Evolutionary conservation across 2,888 invertebrate species (phyloP), one percentile per base, ranked within the genome.

Genomic region (Folsomia candida): DNA sequence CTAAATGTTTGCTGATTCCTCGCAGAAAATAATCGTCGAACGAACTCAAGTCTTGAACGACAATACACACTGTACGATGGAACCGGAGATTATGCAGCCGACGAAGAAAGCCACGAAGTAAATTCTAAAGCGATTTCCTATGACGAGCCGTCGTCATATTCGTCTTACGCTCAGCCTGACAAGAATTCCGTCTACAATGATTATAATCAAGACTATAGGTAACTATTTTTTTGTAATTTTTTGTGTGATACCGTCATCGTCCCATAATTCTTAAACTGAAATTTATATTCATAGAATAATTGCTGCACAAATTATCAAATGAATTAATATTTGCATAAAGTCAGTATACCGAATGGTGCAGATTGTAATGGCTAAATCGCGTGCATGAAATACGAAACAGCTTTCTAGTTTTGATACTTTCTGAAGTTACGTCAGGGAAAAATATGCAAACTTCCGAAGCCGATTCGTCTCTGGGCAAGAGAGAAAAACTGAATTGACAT

Each of bases 51-150:
- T 83, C 85, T 92, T 81, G 92, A 92, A 83, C 86, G 92, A 81
- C 92, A 92, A 84, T 89, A 88, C 74, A 91, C 91, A 58, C 83
- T 91, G 80, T 91, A 91, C 81, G 91, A 91, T 82, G 91, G 92
- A 67, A 76, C 67, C 57, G 77, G 76, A 75, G 79, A 78, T 73
- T 78, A 76, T 71, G 71, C 65, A 63, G 66, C 67, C 25, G 68
- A 70, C 58, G 61, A 63, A 22, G 67, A 64, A 51, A 61, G 60
- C 51, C 69, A 64, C 54, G 67, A 71, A 27, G 14, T 51, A 6
- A 28, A n/a, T 51, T 51, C 24, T 69, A 66, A 51, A 37, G 70
- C 51, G 68, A 69, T 59, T 25, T 68, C 24, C 63, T 67, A 64
- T n/a, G 29, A n/a, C 18, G 25, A 14, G 1, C 14, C 60, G 25